Evolutionary conservation across 2,113 vertebrate genomes (phyloP).

Genomic region (Rousettus leschenaultii): DNA sequence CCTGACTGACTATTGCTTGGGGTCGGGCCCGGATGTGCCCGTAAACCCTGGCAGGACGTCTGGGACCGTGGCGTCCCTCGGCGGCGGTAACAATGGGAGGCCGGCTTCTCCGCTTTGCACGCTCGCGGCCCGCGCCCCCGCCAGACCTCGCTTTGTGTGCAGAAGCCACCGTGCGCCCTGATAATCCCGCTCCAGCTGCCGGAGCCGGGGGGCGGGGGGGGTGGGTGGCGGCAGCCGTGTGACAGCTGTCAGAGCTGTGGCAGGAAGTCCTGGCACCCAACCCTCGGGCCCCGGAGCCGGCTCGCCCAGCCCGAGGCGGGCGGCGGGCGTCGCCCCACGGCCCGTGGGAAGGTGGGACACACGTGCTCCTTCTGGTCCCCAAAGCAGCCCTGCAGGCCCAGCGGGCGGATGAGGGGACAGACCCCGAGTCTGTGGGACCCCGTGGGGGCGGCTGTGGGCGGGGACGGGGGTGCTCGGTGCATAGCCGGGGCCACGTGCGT

Average conservation of each 20-base stretch:
- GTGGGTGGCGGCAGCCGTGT: accelerated
- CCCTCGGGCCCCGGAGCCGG: background rate
- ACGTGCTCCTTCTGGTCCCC: background rate
- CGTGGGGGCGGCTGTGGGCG: accelerated
- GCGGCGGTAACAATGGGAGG: accelerated
- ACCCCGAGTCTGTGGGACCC: background rate
- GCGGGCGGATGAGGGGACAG: background rate
- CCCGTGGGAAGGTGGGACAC: background rate
- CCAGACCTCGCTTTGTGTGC: background rate
- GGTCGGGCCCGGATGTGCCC: background rate
- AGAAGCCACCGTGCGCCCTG: background rate
- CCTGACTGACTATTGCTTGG: accelerated
- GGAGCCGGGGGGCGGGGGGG: background rate
- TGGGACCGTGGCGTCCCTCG: accelerated
- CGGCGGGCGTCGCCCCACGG: accelerated
- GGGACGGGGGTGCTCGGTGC: too few relatives aligned
- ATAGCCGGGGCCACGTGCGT: accelerated
- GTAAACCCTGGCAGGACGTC: accelerated
- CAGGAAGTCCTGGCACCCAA: background rate
- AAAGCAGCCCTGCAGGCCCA: background rate
- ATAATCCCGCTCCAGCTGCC: background rate
- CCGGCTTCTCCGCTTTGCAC: accelerated
- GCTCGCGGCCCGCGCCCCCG: accelerated
- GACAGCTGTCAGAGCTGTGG: background rate
- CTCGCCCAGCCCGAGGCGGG: background rate